These are phyloP conservation scores for Leptopilina drosophilae DNA, from an alignment of 2,888 invertebrate species.

Conservation along the genomic window DNA sequence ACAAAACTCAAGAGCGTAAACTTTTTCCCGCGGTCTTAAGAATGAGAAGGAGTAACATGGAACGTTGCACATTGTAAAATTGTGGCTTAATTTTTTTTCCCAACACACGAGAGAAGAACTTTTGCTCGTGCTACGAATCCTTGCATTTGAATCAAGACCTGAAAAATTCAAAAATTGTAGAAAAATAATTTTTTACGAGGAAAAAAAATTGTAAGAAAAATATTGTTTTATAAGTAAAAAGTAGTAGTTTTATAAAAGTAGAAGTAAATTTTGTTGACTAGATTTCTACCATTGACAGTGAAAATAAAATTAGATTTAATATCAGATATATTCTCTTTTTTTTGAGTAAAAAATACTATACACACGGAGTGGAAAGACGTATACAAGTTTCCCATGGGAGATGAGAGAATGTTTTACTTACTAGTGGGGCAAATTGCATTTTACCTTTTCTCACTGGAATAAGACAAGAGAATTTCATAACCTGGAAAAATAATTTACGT, in stretches of 20 bases:
- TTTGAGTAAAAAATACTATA: constrained; percentile 4
- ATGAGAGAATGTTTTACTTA: constrained; percentile 6
- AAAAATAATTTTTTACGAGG: too few species aligned
- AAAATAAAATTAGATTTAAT: not conserved
- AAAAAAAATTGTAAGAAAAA: too few species aligned
- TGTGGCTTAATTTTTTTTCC: not conserved
- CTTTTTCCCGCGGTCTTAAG: not conserved
- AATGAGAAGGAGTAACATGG: not conserved
- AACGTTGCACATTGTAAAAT: not conserved
- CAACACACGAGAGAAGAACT: not conserved
- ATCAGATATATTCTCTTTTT: not conserved
- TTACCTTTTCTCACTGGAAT: constrained; percentile 10
- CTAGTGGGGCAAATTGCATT: not conserved
- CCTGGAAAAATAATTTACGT: constrained; percentile 12
- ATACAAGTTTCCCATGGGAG: constrained; percentile 28
- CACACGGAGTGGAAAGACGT: not conserved
- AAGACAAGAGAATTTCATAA: not conserved
- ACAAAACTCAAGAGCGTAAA: constrained; percentile 18
- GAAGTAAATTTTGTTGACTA: too few species aligned
- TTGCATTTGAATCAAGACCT: not conserved
- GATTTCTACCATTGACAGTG: too few species aligned
- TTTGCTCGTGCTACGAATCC: not conserved
- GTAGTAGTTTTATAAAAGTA: too few species aligned
- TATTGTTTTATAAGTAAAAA: too few species aligned
- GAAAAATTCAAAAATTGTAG: not conserved